Evolutionary conservation across 2,888 invertebrate genomes (phyloP), one percentile per base, ranked within the genome.

Genomic region (Crematogaster levior): DNA sequence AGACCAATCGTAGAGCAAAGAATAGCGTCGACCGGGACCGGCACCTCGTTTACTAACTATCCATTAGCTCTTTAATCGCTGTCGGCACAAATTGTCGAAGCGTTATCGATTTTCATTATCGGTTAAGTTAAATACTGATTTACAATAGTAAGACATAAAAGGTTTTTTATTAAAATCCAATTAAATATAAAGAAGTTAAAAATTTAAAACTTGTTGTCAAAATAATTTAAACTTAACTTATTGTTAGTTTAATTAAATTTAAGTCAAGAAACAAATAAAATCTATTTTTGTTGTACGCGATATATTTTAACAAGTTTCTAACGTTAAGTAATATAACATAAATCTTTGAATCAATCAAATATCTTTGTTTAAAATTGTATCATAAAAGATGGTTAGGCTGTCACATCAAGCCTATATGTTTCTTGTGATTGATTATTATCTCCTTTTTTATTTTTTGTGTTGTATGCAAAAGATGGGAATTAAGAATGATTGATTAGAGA

Each of bases 51-150:
- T 68, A 56, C 12, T 18, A 43, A 68, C 43, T 68, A 77, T 77
- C 53, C 53, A 68, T 79, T 79, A 79, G 46, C 56, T 24, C 56
- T 68, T 68, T 79, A 79, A 79, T 3, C 51, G 48, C 56, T 24
- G 18, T 24, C 18, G 40, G n/a, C 66, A 10, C 24, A n/a, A 53
- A 77, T 75, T 27, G 66, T 27, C 27, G 12, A 56, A 53, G 12
- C 30, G 27, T 9, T 27, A 80, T 60, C 48, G 18, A 24, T 51
- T 60, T 24, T 72, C 80, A 61, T 70, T 72, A 70, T 73, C 60
- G 51, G 60, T 60, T 73, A 15, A 21, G n/a, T 68, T 56, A 56
- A 77, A 37, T 40, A 21, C 2, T 6, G 5, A 60, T 73, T 46
- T 53, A 40, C 21, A 43, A 24, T 12, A n/a, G 30, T 68, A 21